phyloP scores from a whole-genome alignment of 2,797 vertebrate species.

The Sebastes glaucus region DNA sequence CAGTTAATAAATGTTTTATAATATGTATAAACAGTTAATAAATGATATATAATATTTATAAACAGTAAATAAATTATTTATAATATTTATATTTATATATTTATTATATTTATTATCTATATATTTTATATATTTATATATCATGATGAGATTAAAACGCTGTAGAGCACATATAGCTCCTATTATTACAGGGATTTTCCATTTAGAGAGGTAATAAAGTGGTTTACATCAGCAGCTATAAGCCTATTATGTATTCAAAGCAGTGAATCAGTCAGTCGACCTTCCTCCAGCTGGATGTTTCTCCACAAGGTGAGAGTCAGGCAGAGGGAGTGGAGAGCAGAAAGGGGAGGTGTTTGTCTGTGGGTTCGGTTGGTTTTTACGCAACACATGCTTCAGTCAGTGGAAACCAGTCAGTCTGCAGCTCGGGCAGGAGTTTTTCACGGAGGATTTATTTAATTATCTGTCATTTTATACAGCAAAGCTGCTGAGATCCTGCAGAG shows the following conservation, averaged over 20 bases:
- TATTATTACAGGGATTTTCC: slow-evolving; percentile 10
- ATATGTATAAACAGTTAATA: neutral
- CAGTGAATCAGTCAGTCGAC: neutral
- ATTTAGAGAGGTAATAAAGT: neutral
- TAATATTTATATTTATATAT: neutral
- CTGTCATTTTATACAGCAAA: slow-evolving; percentile 7
- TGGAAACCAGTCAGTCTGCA: slow-evolving; percentile 35
- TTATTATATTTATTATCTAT: no score
- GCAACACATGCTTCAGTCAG: slow-evolving; percentile 53
- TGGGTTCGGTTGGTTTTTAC: slow-evolving; percentile 41
- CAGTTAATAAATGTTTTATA: neutral
- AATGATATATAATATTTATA: neutral
- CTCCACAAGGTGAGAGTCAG: slow-evolving; percentile 40
- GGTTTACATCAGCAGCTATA: slow-evolving; percentile 25
- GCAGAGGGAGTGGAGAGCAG: neutral
- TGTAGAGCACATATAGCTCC: neutral
- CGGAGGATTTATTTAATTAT: slow-evolving; percentile 44
- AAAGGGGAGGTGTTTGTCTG: slow-evolving; percentile 33
- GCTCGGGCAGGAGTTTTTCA: slow-evolving; percentile 19
- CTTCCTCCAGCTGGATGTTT: slow-evolving; percentile 17
- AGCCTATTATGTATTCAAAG: slow-evolving; percentile 3
- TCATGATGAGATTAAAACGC: neutral
- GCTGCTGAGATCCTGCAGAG: neutral
- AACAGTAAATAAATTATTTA: neutral
- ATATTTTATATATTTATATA: no score